phyloP scores from a whole-genome alignment of 2,113 vertebrate species.

The Syngnathus scovelli region DNA sequence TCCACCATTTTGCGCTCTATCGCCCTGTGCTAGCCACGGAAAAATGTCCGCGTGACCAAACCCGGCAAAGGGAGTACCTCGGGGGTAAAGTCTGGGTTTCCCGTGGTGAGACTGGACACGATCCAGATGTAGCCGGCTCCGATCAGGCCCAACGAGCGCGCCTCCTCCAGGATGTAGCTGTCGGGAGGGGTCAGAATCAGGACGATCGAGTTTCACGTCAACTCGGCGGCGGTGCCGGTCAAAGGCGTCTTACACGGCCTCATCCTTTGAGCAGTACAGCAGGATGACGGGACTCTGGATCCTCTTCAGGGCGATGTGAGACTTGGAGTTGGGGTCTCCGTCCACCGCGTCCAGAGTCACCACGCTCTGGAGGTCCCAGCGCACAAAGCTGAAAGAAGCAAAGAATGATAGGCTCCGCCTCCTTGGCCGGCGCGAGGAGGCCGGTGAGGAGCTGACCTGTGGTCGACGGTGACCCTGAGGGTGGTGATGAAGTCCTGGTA shows the following conservation, averaged over 20 bases:
- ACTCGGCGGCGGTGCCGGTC: too few relatives aligned
- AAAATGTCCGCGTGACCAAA: too few relatives aligned
- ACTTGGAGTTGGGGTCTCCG: conserved; percentile 88
- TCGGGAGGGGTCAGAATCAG: conserved; percentile 3
- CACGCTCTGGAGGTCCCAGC: conserved; percentile 94
- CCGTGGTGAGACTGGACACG: conserved; percentile 89
- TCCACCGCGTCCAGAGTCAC: conserved; percentile 86
- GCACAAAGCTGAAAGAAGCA: conserved; percentile 84
- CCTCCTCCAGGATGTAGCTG: conserved; percentile 85
- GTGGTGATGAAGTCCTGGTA: conserved; percentile 92
- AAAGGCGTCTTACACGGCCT: conserved; percentile 71
- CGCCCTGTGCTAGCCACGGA: too few relatives aligned
- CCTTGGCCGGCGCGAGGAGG: too few relatives aligned
- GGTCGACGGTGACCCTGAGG: conserved; percentile 84
- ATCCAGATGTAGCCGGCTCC: conserved; percentile 98
- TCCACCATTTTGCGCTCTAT: too few relatives aligned
- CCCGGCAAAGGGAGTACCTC: conserved; percentile 55
- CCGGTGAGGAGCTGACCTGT: conserved; percentile 34
- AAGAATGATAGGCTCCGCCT: background rate
- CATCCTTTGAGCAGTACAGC: conserved; percentile 95
- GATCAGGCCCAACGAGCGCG: conserved; percentile 88
- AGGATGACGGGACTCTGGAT: conserved; percentile 95
- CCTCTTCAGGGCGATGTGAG: conserved; percentile 92
- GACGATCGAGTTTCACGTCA: background rate
- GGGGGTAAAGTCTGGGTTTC: conserved; percentile 87